Conservation (phyloP, 30 jellyfish, hydroid and myxozoan species). For the Clytia hemisphaerica region DNA sequence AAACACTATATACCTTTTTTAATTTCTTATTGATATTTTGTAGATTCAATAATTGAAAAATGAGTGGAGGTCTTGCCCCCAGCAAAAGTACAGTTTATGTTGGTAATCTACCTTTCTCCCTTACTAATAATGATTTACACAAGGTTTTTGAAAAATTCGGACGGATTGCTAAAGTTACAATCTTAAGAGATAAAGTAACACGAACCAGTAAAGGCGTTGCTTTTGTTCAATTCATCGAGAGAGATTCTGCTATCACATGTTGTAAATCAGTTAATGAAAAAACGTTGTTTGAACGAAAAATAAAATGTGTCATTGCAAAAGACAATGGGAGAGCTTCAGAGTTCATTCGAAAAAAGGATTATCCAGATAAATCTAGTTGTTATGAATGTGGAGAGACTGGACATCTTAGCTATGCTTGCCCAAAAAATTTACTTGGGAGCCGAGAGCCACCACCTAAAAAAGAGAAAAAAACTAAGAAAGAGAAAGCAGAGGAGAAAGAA, state of each 20-base stretch:
- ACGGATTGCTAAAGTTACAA: slow-evolving; percentile 76
- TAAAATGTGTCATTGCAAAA: slow-evolving; percentile 79
- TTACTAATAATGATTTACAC: slow-evolving; percentile 88
- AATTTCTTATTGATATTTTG: not conserved
- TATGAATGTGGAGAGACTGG: slow-evolving; percentile 97
- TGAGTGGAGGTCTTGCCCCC: slow-evolving; percentile 98
- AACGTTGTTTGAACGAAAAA: slow-evolving; percentile 79
- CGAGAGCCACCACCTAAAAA: slow-evolving; percentile 97
- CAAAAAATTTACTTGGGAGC: slow-evolving; percentile 86
- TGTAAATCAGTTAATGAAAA: slow-evolving; percentile 72
- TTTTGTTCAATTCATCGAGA: slow-evolving; percentile 68
- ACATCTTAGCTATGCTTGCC: slow-evolving; percentile 83
- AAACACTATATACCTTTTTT: too few species aligned
- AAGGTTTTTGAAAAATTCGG: slow-evolving; percentile 87
- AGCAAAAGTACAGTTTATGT: slow-evolving; percentile 89
- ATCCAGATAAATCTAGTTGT: slow-evolving; percentile 83
- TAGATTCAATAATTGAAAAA: not conserved
- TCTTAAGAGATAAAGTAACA: slow-evolving; percentile 61
- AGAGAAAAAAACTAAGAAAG: slow-evolving; percentile 48
- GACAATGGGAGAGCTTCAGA: slow-evolving; percentile 93
- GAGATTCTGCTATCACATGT: slow-evolving; percentile 69
- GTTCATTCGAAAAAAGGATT: slow-evolving; percentile 75
- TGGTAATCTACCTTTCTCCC: slow-evolving; percentile 92
- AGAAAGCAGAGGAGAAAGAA: slow-evolving; percentile 6
- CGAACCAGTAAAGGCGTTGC: slow-evolving; percentile 97